These are phyloP conservation scores for Sebastes kiyomatsui DNA, from an alignment of 2,797 vertebrate species.

Conservation along the genomic window DNA sequence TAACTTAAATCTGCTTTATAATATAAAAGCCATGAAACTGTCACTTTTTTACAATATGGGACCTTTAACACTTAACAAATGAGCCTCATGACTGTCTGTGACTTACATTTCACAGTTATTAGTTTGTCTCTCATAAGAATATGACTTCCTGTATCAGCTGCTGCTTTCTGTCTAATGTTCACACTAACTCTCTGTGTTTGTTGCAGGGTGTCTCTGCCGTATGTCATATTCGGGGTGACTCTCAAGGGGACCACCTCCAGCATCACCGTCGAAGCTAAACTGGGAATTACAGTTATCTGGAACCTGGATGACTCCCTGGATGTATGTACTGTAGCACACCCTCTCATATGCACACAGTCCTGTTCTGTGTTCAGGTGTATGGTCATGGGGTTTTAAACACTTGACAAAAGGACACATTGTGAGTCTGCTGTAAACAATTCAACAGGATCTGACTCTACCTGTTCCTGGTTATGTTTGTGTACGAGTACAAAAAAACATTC, in stretches of 20 bases:
- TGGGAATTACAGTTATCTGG: constrained; percentile 84
- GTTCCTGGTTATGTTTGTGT: not conserved
- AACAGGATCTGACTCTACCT: not conserved
- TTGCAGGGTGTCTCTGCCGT: constrained; percentile 80
- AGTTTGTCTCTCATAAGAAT: not conserved
- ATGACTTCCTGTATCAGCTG: not conserved
- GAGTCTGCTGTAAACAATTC: not conserved
- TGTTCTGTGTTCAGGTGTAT: not conserved
- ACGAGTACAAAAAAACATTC: not conserved
- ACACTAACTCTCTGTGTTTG: not conserved
- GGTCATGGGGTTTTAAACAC: not conserved
- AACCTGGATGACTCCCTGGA: constrained; percentile 87
- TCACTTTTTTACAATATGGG: too few species aligned
- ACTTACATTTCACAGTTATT: not conserved
- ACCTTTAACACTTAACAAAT: not conserved
- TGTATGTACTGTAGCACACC: constrained; percentile 81
- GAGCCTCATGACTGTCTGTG: not conserved
- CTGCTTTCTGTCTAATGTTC: not conserved
- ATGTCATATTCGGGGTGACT: constrained; percentile 67
- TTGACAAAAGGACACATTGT: not conserved
- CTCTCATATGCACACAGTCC: not conserved
- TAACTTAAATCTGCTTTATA: too few species aligned
- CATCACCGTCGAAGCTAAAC: constrained; percentile 77
- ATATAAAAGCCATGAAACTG: too few species aligned
- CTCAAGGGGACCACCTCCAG: constrained; percentile 75